A percentile compares a stretch with the other conserved stretches of the same genome.
These are phyloP conservation scores for Stylophora pistillata DNA, from an alignment of 64 coral and sea anemone genomes.

Conservation along the genomic window DNA sequence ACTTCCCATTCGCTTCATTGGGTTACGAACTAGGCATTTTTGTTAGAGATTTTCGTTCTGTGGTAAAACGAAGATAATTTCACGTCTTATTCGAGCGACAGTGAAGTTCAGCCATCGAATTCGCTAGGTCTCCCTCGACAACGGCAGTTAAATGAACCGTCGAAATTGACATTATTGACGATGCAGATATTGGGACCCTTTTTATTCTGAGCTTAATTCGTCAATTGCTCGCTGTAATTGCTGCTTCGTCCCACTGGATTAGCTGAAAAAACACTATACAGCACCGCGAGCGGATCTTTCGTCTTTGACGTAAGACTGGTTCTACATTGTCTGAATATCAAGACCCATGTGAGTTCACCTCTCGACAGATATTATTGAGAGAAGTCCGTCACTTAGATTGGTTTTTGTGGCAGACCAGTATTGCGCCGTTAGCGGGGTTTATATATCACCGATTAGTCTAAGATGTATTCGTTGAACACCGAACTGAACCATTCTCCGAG, in stretches of 20 bases:
- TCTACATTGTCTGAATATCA: background rate
- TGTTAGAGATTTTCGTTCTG: background rate
- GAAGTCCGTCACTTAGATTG: background rate
- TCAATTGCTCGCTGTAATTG: background rate
- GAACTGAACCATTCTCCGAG: slow-evolving; percentile 35
- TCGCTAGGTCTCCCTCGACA: background rate
- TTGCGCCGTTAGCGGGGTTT: background rate
- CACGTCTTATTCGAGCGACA: background rate
- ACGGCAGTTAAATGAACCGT: slow-evolving; percentile 31
- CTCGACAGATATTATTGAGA: no score
- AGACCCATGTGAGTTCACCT: background rate
- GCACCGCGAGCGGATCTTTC: background rate
- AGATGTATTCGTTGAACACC: slow-evolving; percentile 29
- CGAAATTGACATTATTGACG: slow-evolving; percentile 17
- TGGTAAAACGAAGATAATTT: background rate
- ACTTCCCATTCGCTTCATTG: background rate
- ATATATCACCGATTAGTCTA: background rate
- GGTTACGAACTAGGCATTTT: slow-evolving; percentile 9
- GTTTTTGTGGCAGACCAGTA: background rate
- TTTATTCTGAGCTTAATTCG: background rate
- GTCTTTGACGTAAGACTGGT: background rate
- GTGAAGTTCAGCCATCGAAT: background rate
- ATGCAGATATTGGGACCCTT: slow-evolving; percentile 4
- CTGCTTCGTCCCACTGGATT: background rate
- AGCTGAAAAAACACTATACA: background rate